Percentiles rank a stretch among this genome's conserved stretches.
Conservation (phyloP, 2,888 invertebrate genomes). For the Hemicrepidius hirtus region DNA sequence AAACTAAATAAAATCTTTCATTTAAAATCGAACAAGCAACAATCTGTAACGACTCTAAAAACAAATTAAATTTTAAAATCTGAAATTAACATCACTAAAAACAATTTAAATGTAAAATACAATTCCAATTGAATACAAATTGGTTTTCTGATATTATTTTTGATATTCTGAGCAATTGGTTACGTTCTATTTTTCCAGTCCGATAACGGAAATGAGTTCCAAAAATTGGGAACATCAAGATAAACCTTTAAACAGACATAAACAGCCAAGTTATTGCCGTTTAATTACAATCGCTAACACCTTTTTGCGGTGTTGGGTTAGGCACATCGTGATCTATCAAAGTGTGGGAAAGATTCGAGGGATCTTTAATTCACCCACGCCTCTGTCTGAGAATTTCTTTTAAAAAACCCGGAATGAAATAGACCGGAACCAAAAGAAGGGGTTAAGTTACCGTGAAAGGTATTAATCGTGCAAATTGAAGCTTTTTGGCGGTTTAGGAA, state of each 20-base stretch:
- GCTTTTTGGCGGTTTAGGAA: conserved; percentile 5
- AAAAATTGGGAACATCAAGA: conserved; percentile 1
- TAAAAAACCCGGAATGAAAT: conserved; percentile 17
- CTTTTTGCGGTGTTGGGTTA: conserved; percentile 27
- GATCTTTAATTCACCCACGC: conserved; percentile 41
- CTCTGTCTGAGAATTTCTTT: background rate
- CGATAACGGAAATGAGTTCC: background rate
- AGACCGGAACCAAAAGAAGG: conserved; percentile 23
- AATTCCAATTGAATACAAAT: no score
- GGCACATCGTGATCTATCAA: conserved; percentile 44
- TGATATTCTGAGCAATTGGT: no score
- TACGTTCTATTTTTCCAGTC: no score
- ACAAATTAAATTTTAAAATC: background rate
- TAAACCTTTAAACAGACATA: background rate
- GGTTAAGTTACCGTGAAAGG: background rate
- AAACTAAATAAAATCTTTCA: background rate
- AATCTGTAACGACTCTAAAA: background rate
- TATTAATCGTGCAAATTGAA: conserved; percentile 8
- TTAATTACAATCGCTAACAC: conserved; percentile 4
- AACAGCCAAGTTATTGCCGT: conserved; percentile 5
- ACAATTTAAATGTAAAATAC: background rate
- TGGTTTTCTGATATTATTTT: no score
- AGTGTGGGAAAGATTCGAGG: conserved; percentile 40
- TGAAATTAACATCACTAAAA: background rate
- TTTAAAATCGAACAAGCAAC: background rate